Evolutionary conservation across 1,140 invertebrate species (phyloP).

Genomic region (Antheraea pernyi): DNA sequence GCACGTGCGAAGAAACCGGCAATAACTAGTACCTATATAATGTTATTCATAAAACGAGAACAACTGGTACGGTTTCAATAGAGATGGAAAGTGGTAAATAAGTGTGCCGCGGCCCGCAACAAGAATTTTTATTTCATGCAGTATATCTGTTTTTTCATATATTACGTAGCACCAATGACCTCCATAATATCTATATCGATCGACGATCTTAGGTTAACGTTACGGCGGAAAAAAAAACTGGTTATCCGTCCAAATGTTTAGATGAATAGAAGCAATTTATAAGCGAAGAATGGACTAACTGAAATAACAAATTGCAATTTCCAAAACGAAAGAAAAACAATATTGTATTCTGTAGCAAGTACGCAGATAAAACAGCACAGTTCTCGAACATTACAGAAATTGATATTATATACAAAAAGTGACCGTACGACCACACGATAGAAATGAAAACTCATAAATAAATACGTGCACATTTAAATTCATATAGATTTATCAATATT

Average conservation of each 20-base stretch:
- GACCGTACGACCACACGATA: too few relatives aligned
- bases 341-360: too few relatives aligned
- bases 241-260: not conserved
- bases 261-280: too few relatives aligned
- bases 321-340: too few relatives aligned
- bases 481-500: too few relatives aligned
- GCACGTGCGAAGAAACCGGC: not conserved
- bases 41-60: slow-evolving; percentile 1
- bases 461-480: too few relatives aligned
- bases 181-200: not conserved
- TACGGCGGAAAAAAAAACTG: not conserved
- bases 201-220: not conserved
- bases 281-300: too few relatives aligned
- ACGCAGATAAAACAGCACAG: too few relatives aligned
- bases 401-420: too few relatives aligned
- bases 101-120: not conserved
- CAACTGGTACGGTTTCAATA: not conserved
- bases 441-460: too few relatives aligned
- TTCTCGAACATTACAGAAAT: too few relatives aligned
- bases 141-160: not conserved
- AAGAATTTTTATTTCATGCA: not conserved
- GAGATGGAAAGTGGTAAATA: slow-evolving; percentile 1
- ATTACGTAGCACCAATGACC: not conserved
- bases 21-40: not conserved
- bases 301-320: too few relatives aligned